Percentiles rank a stretch among this genome's conserved stretches.
Conservation (phyloP, 2,113 vertebrate species). For the Phaethon lepturus region DNA sequence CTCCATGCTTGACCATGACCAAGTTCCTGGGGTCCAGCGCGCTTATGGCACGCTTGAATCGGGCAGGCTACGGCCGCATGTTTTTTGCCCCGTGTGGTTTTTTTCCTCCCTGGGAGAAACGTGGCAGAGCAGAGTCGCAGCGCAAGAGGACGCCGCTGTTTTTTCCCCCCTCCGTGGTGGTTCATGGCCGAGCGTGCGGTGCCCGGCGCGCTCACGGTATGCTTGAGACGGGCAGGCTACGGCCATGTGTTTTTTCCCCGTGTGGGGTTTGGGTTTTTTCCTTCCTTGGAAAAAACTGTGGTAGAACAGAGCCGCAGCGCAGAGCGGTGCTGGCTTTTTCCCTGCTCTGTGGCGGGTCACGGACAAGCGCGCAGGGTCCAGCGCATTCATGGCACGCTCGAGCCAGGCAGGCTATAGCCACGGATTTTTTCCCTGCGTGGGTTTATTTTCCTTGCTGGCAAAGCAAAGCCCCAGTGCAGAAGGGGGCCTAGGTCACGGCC, state of each 20-base stretch:
- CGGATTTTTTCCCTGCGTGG: too few species aligned
- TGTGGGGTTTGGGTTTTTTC: too few species aligned
- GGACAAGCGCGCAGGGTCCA: fast-evolving
- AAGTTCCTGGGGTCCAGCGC: fast-evolving
- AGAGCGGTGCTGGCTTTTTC: neutral
- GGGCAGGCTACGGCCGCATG: neutral
- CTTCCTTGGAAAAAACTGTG: too few species aligned
- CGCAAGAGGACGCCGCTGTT: neutral
- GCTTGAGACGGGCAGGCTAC: neutral
- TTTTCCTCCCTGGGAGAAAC: neutral
- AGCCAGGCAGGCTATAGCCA: neutral
- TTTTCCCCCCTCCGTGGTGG: neutral
- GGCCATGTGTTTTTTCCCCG: neutral
- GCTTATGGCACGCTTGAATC: neutral
- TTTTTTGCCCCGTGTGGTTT: neutral
- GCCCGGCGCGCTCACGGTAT: neutral
- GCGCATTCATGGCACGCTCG: neutral
- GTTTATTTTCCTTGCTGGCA: too few species aligned
- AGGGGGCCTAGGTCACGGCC: neutral
- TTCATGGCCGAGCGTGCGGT: neutral
- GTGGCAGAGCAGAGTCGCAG: neutral
- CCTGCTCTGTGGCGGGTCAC: neutral
- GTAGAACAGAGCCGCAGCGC: neutral
- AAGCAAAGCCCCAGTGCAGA: too few species aligned
- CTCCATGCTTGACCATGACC: fast-evolving